Conservation (phyloP, 2,113 vertebrate genomes). For the Rhinopomastus cyanomelas region DNA sequence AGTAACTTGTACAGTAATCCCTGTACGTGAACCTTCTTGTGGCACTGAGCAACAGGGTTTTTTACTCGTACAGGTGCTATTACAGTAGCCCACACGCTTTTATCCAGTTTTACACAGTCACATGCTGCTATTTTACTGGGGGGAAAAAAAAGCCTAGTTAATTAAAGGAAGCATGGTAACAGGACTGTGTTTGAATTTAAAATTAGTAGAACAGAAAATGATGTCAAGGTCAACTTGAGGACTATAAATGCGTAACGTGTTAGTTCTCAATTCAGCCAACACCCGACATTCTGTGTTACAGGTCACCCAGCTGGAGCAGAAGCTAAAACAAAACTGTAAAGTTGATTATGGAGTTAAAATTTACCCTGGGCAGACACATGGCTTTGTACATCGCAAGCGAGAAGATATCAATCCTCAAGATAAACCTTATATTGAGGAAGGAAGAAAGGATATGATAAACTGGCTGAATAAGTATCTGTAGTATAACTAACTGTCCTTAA, state of each 20-base stretch:
- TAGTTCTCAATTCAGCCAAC: neutral
- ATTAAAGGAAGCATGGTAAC: neutral
- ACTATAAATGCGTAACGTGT: neutral
- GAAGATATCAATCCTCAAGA: slow-evolving; percentile 85
- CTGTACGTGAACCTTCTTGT: neutral
- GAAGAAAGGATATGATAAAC: slow-evolving; percentile 83
- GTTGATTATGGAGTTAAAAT: slow-evolving; percentile 87
- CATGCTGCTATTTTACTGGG: neutral
- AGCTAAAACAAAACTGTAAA: slow-evolving; percentile 82
- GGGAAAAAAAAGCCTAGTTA: neutral
- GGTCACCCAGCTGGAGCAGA: slow-evolving; percentile 80
- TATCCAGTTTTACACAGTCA: neutral
- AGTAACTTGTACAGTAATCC: neutral
- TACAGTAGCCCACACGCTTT: neutral
- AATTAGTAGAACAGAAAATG: neutral
- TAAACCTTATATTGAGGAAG: slow-evolving; percentile 83
- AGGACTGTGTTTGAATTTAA: neutral
- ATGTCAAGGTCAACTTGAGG: neutral
- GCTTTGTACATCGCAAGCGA: slow-evolving; percentile 90
- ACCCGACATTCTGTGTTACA: slow-evolving; percentile 42
- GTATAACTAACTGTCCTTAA: neutral
- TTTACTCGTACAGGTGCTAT: neutral
- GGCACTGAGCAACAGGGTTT: neutral
- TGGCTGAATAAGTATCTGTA: slow-evolving; percentile 89
- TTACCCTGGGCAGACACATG: slow-evolving; percentile 89